These are phyloP conservation scores for Nothobranchius kuhntae DNA, from an alignment of 2,113 vertebrate genomes.

Conservation along the genomic window DNA sequence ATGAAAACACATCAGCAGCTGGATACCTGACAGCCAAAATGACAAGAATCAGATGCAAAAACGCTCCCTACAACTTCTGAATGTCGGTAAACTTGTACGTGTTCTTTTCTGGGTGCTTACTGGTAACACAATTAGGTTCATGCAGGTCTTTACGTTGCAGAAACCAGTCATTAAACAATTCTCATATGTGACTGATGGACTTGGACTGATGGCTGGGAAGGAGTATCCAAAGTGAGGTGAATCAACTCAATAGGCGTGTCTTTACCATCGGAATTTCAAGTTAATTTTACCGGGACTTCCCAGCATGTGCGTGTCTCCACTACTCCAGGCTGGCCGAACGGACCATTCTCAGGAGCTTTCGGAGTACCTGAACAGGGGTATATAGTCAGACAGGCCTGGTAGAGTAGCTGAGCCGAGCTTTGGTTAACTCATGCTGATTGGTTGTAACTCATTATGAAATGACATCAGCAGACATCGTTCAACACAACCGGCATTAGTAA, in stretches of 20 bases:
- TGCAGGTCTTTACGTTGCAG: conserved; percentile 10
- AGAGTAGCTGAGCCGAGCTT: too few relatives aligned
- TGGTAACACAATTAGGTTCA: conserved; percentile 20
- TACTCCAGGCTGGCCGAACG: too few relatives aligned
- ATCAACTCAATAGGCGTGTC: conserved; percentile 23
- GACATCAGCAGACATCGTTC: too few relatives aligned
- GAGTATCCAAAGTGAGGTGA: conserved; percentile 2
- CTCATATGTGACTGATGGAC: conserved; percentile 4
- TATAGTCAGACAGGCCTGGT: too few relatives aligned
- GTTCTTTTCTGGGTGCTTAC: conserved; percentile 16
- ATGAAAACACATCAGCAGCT: conserved; percentile 61
- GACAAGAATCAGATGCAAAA: conserved; percentile 42
- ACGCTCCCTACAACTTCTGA: conserved; percentile 16
- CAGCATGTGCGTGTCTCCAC: too few relatives aligned
- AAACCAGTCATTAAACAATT: conserved; percentile 41
- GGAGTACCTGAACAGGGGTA: too few relatives aligned
- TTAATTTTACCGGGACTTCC: too few relatives aligned
- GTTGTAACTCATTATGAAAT: too few relatives aligned
- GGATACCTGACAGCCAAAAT: conserved; percentile 34
- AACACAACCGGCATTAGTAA: too few relatives aligned
- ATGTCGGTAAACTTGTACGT: conserved; percentile 36
- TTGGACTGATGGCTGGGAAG: background rate
- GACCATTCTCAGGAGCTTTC: too few relatives aligned
- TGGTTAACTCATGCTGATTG: too few relatives aligned
- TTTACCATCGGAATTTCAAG: too few relatives aligned